Conservation (phyloP, 2,888 invertebrate species). For the Brachypalpus laphriformis region DNA sequence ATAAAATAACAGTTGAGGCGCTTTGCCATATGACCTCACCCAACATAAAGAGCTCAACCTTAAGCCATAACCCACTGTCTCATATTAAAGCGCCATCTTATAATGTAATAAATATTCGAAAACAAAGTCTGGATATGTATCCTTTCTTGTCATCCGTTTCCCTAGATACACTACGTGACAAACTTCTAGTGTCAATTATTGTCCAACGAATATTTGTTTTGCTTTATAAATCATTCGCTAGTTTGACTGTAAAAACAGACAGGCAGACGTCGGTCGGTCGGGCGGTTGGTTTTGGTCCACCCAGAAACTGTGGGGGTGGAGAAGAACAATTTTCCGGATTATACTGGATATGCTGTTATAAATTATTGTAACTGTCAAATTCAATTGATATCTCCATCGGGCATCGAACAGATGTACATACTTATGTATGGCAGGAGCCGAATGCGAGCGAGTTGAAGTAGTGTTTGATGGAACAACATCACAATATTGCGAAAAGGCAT, state of each 20-base stretch:
- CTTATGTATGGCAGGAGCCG: not conserved
- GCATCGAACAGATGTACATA: slow-evolving; percentile 66
- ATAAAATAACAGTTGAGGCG: not conserved
- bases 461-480: slow-evolving; percentile 57
- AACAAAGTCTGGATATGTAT: slow-evolving; percentile 4
- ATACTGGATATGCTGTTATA: slow-evolving; percentile 61
- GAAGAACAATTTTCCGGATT: slow-evolving; percentile 59
- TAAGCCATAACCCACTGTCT: not conserved
- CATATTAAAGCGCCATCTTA: not conserved
- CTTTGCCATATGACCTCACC: not conserved
- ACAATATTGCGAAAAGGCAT: slow-evolving; percentile 54
- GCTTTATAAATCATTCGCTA: slow-evolving; percentile 64
- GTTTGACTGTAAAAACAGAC: slow-evolving; percentile 53
- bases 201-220: slow-evolving; percentile 54
- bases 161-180: slow-evolving; percentile 33
- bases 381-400: slow-evolving; percentile 72
- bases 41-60: not conserved
- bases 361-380: slow-evolving; percentile 74
- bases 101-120: slow-evolving; percentile 19
- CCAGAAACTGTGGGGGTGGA: slow-evolving; percentile 26
- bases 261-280: slow-evolving; percentile 37
- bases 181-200: slow-evolving; percentile 55
- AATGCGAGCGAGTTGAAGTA: slow-evolving; percentile 28
- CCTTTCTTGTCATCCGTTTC: slow-evolving; percentile 11
- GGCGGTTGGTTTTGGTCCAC: not conserved